Percentiles rank a stretch among this genome's conserved stretches.
Conservation (phyloP, 2,113 vertebrate genomes). For the Gasterosteus nipponicus region DNA sequence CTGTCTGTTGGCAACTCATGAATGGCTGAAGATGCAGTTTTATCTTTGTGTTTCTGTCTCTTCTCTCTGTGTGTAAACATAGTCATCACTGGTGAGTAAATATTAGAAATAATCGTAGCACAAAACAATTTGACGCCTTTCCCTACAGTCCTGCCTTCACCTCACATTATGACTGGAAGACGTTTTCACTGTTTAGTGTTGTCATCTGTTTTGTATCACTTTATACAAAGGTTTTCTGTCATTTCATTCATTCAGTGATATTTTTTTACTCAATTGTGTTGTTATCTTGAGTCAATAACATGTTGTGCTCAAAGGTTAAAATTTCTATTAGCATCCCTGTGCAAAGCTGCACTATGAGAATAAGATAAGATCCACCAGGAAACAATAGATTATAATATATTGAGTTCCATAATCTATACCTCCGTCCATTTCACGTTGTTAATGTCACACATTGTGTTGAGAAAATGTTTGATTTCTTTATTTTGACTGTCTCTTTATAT, state of each 20-base stretch:
- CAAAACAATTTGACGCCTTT: slow-evolving; percentile 51
- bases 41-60: slow-evolving; percentile 80
- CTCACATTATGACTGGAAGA: slow-evolving; percentile 27
- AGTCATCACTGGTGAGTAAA: slow-evolving; percentile 80
- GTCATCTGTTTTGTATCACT: background rate
- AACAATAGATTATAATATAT: slow-evolving; percentile 33
- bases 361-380: background rate
- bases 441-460: slow-evolving; percentile 2
- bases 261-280: background rate
- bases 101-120: slow-evolving; percentile 37
- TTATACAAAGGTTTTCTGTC: background rate
- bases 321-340: background rate
- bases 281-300: slow-evolving; percentile 13
- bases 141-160: slow-evolving; percentile 41
- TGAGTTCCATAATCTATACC: slow-evolving; percentile 39
- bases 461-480: background rate
- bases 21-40: slow-evolving; percentile 72
- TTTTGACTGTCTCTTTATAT: background rate
- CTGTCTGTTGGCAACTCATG: slow-evolving; percentile 59
- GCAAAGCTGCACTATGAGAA: background rate
- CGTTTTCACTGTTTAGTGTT: slow-evolving; percentile 3
- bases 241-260: background rate
- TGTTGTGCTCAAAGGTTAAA: background rate
- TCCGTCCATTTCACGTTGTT: background rate
- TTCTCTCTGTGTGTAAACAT: slow-evolving; percentile 78